These are phyloP conservation scores for Aurelia aurita complex sp. Pacific DNA, from an alignment of 30 jellyfish, hydroid and myxozoan species.

Conservation along the genomic window DNA sequence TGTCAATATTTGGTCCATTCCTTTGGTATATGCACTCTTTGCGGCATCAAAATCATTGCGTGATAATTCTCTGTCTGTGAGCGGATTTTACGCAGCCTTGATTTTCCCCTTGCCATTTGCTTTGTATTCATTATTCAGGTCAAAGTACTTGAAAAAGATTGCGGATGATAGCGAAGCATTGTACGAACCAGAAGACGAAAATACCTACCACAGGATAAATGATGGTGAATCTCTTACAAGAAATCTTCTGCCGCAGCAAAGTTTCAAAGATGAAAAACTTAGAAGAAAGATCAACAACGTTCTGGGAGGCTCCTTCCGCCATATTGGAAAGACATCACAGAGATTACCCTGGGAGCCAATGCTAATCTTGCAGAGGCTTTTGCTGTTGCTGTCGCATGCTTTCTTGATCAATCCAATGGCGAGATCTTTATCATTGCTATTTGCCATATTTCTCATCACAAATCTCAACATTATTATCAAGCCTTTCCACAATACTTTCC, in stretches of 20 bases:
- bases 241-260: no score
- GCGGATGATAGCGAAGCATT: no score
- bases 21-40: constrained; percentile 11
- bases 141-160: not conserved
- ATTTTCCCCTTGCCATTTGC: constrained; percentile 26
- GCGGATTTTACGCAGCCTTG: constrained; percentile 26
- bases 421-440: not conserved
- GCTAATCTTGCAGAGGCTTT: not conserved
- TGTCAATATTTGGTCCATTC: constrained; percentile 10
- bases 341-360: constrained; percentile 2
- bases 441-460: not conserved
- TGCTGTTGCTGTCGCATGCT: not conserved
- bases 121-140: not conserved
- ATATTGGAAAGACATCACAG: not conserved
- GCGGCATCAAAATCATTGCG: not conserved
- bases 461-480: not conserved
- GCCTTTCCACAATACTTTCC: not conserved
- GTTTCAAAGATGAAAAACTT: no score
- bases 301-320: constrained; percentile 3
- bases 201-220: no score
- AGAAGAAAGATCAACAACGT: not conserved
- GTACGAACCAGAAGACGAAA: no score
- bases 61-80: not conserved
- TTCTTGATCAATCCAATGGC: not conserved
- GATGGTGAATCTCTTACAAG: no score